Base-by-base conservation (phyloP, 2,888 invertebrate genomes). In the Geophilus truncorum region DNA sequence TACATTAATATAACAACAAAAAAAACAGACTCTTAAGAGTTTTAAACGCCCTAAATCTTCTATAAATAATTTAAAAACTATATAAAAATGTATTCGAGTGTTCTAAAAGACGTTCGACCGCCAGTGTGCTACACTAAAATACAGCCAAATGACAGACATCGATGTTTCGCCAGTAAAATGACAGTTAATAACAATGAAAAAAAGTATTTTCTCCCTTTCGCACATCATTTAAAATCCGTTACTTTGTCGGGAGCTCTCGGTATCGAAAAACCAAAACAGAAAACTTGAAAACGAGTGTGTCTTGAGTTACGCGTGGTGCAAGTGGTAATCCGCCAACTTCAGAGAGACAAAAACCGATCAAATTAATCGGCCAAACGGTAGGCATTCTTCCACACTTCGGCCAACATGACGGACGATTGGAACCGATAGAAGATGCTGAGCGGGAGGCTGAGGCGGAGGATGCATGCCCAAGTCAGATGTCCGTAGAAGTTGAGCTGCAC, bases 371-470 rank as follows among this genome's bases (percentile, higher is more conserved):
- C 10, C 32, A 80, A 5, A 32, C 80, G 80, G 34, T 80, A 80
- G 45, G 80, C 80, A 40, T 80, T 95, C 90, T 96, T 96, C 96
- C 96, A 96, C 85, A 96, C 95, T 89, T 96, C 96, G 83, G 96
- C 96, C 84, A 96, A 91, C 89, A 96, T 95, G 36, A 96, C 96
- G 32, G 96, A 95, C 82, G 95, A 95, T 88, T 96, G 96, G 91
- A 96, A 96, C 85, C 96, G 93, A 89, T 96, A 97, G 91, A 97
- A 97, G 87, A 97, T 97, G 90, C 95, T 96, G 84, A 97, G 91
- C 51, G 97, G 97, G 84, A 97, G 90, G 84, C 96, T 95, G 85
- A 96, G 92, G 85, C 96, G 93, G 88, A 96, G 95, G 77, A 97
- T 93, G 84, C 97, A 92, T 80, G 95, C 93, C 97, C 97, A 97